A percentile compares a stretch with the other conserved stretches of the same genome.
These are phyloP conservation scores for Monarcha castaneiventris DNA, from an alignment of 2,113 vertebrate genomes.

Conservation along the genomic window DNA sequence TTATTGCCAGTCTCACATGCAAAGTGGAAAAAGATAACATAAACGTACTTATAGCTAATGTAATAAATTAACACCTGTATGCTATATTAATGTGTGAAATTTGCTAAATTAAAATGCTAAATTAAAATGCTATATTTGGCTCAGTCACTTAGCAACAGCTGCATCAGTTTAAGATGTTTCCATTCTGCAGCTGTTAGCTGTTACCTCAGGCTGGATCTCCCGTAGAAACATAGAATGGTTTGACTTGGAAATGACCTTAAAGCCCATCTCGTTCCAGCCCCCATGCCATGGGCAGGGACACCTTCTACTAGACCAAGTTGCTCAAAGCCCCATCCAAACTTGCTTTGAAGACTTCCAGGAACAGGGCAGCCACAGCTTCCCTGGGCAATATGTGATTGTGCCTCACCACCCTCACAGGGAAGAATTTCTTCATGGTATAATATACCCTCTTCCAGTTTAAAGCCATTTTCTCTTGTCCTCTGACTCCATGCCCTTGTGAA, in stretches of 20 bases:
- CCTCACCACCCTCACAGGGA: not conserved
- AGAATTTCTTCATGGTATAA: not conserved
- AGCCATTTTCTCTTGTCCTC: not conserved
- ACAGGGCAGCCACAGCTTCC: not conserved
- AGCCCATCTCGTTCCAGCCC: not conserved
- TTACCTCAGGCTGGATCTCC: not conserved
- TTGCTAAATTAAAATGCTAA: conserved; percentile 15
- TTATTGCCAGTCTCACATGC: not conserved
- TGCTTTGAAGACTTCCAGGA: not conserved
- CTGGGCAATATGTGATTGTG: not conserved
- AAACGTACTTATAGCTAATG: not conserved
- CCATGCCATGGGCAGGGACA: not conserved
- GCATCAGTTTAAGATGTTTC: not conserved
- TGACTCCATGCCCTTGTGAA: not conserved
- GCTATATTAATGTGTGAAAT: not conserved
- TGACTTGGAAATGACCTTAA: not conserved
- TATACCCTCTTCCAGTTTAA: not conserved
- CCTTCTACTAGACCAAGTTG: not conserved
- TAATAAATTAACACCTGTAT: conserved; percentile 7
- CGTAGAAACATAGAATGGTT: not conserved
- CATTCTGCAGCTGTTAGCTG: conserved; percentile 7
- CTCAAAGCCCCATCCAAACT: not conserved
- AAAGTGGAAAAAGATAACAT: not conserved
- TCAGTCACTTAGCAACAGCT: conserved; percentile 55
- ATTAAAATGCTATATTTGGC: conserved; percentile 19